phyloP scores from a whole-genome alignment of 1,140 invertebrate species.

The Drosophila repleta region DNA sequence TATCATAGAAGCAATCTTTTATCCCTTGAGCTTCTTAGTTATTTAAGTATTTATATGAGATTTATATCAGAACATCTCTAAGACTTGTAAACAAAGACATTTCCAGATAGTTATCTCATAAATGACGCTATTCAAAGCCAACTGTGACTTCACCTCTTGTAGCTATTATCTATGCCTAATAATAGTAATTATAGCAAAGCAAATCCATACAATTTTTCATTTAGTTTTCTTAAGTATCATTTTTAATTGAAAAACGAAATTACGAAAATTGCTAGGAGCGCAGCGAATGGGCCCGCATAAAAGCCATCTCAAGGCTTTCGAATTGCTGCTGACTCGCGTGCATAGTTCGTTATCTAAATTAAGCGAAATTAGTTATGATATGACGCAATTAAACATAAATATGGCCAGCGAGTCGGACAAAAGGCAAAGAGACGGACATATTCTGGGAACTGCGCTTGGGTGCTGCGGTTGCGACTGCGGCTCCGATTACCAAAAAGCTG shows the following conservation, averaged over 20 bases:
- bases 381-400: slow-evolving; percentile 76
- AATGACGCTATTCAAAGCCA: background rate
- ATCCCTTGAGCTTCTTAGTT: no score
- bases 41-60: no score
- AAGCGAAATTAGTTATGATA: slow-evolving; percentile 68
- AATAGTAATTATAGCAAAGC: background rate
- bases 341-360: slow-evolving; percentile 61
- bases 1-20: no score
- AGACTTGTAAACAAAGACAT: background rate
- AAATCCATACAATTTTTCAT: slow-evolving; percentile 18
- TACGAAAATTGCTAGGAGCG: slow-evolving; percentile 13
- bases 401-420: slow-evolving; percentile 38
- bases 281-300: slow-evolving; percentile 1
- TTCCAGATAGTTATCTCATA: no score
- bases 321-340: slow-evolving; percentile 28
- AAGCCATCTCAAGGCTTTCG: slow-evolving; percentile 1
- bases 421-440: slow-evolving; percentile 54
- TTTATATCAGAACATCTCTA: no score
- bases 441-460: slow-evolving; percentile 59
- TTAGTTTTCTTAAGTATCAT: background rate
- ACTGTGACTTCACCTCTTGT: no score
- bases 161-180: background rate
- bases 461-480: slow-evolving; percentile 22
- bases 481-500: slow-evolving; percentile 54
- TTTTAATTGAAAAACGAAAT: slow-evolving; percentile 10